These are phyloP conservation scores for Umimayanthus chanpuru DNA, from an alignment of 92 coral and sea anemone genomes.

Conservation along the genomic window DNA sequence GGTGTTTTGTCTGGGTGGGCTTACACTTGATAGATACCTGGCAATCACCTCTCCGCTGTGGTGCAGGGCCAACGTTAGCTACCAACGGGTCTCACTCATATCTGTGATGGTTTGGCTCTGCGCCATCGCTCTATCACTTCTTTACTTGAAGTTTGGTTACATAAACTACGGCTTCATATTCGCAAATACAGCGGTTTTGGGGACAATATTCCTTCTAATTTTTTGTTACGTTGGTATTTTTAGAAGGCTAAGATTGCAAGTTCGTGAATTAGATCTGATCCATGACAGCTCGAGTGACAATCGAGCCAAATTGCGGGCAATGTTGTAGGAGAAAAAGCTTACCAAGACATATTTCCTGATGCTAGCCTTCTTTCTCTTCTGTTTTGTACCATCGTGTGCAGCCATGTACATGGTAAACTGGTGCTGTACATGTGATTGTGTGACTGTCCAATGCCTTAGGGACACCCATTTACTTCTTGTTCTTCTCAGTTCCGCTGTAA, in stretches of 20 bases:
- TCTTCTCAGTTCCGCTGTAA: constrained; percentile 53
- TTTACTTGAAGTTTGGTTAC: constrained; percentile 61
- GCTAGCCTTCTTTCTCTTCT: constrained; percentile 37
- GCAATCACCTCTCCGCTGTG: constrained; percentile 65
- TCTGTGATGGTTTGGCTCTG: constrained; percentile 56
- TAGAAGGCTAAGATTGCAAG: constrained; percentile 42
- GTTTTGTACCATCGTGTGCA: constrained; percentile 55
- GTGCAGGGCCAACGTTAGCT: constrained; percentile 56
- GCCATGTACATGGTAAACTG: constrained; percentile 49
- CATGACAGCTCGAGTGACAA: constrained; percentile 52
- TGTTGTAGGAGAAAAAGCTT: constrained; percentile 51
- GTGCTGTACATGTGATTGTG: constrained; percentile 52
- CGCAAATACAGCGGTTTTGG: constrained; percentile 61
- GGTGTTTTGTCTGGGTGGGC: constrained; percentile 59
- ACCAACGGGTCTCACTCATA: constrained; percentile 39
- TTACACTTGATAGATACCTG: constrained; percentile 68
- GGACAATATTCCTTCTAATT: constrained; percentile 50
- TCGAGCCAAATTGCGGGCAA: constrained; percentile 45
- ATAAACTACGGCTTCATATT: constrained; percentile 69
- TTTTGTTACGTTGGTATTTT: constrained; percentile 56
- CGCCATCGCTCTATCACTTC: constrained; percentile 55
- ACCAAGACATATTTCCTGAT: constrained; percentile 49
- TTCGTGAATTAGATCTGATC: constrained; percentile 43
- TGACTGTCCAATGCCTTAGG: constrained; percentile 53
- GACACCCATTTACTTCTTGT: constrained; percentile 53